Base-by-base conservation (phyloP, 1,140 invertebrate species). In the Heliothis virescens region DNA sequence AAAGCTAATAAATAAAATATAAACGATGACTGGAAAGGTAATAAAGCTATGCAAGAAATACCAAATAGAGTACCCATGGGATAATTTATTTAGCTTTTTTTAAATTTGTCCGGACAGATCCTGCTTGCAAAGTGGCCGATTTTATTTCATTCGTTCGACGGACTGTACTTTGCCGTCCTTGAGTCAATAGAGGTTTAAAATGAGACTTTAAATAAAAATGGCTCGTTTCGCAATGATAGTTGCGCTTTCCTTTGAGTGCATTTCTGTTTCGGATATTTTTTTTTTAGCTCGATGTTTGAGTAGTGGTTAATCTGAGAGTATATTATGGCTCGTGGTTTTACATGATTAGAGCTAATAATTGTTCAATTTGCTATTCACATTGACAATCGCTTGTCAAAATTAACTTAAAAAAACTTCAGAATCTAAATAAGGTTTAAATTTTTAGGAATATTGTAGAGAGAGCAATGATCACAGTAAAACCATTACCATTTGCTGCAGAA, bases 111-210 rank as follows among this genome's bases (percentile, higher is more conserved):
- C 29, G 47, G 63, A 79, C 48, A 5, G 16, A 53, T 29, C 59
- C 57, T 74, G 71, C 78, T 80, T 80, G 74, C 60, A 50, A 73
- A 80, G 79, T 79, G 82, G 74, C 47, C 74, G 72, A 83, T 83
- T 80, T 73, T 69, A 77, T 59, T 34, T 53, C 59, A 72, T 16
- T 50, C 26, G 73, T 47, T 47, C 15, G 26, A 63, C 15, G 75
- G 53, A 75, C 48, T 29, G 57, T 77, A 48, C 29, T 67, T 65
- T 29, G 62, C 41, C 50, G 75, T 55, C 75, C 62, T 67, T 12
- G 75, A 77, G 62, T 77, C 62, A 77, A 77, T 77, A 55, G 75
- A 47, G 59, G 15, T 26, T 63, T 50, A 18, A 60, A 76, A 76
- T 48, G 73, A 62, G 57, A 52, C 63, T 76, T 63, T 63, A 76